Base-by-base conservation (phyloP, 2,797 vertebrate species). In the Halcyon smyrnensis region DNA sequence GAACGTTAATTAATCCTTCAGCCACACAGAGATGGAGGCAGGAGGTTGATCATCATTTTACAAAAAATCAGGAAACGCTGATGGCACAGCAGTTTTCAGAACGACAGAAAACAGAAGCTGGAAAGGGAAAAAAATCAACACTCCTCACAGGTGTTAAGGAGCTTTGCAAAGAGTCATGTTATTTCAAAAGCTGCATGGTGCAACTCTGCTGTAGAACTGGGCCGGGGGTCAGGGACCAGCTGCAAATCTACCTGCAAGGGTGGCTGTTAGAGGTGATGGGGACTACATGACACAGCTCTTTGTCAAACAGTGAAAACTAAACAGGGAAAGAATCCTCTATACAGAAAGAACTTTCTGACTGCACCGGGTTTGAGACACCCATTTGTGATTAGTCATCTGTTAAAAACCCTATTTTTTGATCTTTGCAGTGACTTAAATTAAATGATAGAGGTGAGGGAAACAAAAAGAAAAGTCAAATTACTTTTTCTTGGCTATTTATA, bases 181-280 rank as follows among this genome's bases (percentile, higher is more conserved):
- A 39, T 21, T 32, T 7, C 57, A 37, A 11, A 57, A 63, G 39
- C 54, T 34, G 48, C 8, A 0, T 11, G 28, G 39, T 10, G 24
- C 10, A 16, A 8, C 19, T 18, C 36, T 20, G 8, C 25, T 12
- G 43, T 7, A 56, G 53, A 82, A 15, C 6, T 6, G 17, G 21
- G n/a, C 46, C 20, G 13, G 6, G 5, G 32, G 12, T 1, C 12
- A 16, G 21, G 18, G 12, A 32, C 15, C 37, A 43, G 30, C 11
- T 25, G 20, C 36, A n/a, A 17, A 37, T 20, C 37, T 16, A 48
- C 12, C 15, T 67, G 23, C 54, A 37, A 25, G 9, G n/a, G 25
- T 2, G 0, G 19, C 36, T 19, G 2, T 10, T 21, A 28, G 41
- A 50, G 37, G 51, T 1, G 1, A 15, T 16, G 17, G 11, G 13